phyloP scores from a whole-genome alignment of 2,888 invertebrate species.

The Drosophila kokeensis region DNA sequence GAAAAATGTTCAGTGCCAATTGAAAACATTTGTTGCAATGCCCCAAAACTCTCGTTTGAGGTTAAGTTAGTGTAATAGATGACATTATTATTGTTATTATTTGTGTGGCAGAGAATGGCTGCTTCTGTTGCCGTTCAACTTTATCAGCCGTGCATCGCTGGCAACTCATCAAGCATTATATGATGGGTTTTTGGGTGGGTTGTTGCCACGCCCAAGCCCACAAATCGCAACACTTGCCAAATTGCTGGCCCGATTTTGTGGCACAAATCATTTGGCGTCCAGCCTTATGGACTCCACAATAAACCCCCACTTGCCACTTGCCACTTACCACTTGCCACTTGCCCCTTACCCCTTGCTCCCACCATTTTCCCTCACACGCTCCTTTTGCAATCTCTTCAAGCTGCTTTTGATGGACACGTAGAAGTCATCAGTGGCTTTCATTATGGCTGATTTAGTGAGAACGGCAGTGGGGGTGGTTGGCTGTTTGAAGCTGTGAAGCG shows the following conservation, averaged over 20 bases:
- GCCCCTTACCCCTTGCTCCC: not conserved
- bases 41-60: not conserved
- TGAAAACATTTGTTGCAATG: not conserved
- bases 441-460: conserved; percentile 28
- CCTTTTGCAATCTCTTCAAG: not conserved
- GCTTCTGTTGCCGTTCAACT: not conserved
- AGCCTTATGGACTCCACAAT: conserved; percentile 1
- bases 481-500: not conserved
- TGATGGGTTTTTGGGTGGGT: conserved; percentile 2
- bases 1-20: no score
- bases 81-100: conserved; percentile 5
- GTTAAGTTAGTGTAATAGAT: not conserved
- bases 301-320: not conserved
- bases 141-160: conserved; percentile 30
- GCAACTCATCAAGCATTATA: conserved; percentile 27
- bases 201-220: conserved; percentile 14
- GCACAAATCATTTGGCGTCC: conserved; percentile 48
- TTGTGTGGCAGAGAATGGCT: not conserved
- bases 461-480: not conserved
- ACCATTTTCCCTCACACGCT: not conserved
- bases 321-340: not conserved
- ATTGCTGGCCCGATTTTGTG: conserved; percentile 40
- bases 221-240: conserved; percentile 43
- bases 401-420: conserved; percentile 60
- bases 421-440: conserved; percentile 63